These are phyloP conservation scores for Pangasius djambal DNA, from an alignment of 2,797 vertebrate species.

Conservation along the genomic window DNA sequence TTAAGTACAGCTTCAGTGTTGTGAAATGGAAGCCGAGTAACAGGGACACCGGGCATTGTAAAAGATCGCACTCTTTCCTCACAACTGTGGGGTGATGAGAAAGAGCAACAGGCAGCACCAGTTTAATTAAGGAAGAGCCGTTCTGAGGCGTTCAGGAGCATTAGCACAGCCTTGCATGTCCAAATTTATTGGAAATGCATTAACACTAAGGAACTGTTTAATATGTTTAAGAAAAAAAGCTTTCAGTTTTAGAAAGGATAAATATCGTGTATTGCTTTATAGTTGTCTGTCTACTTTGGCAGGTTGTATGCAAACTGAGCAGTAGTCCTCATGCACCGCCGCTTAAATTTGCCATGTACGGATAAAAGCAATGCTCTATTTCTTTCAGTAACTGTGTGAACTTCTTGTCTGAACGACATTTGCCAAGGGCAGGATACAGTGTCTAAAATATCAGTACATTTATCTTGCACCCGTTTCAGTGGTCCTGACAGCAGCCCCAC, in stretches of 20 bases:
- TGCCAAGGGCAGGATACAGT: slow-evolving; percentile 57
- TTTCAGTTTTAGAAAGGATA: not conserved
- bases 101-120: not conserved
- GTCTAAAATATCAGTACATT: slow-evolving; percentile 75
- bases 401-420: slow-evolving; percentile 43
- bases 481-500: slow-evolving; percentile 63
- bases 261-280: not conserved
- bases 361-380: slow-evolving; percentile 51
- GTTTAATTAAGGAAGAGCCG: not conserved
- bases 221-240: not conserved
- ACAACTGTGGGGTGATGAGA: slow-evolving; percentile 37
- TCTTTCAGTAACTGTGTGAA: slow-evolving; percentile 45
- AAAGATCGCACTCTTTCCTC: slow-evolving; percentile 28
- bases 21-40: slow-evolving; percentile 26
- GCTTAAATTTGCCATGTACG: slow-evolving; percentile 64
- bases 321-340: not conserved
- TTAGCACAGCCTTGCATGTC: not conserved
- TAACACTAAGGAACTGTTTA: not conserved
- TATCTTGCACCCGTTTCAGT: slow-evolving; percentile 70
- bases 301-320: not conserved
- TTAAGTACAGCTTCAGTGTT: slow-evolving; percentile 33
- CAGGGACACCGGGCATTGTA: not conserved
- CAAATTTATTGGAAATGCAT: not conserved
- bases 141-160: not conserved
- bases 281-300: not conserved